Evolutionary conservation across 2,797 vertebrate species (phyloP).

Genomic region (Schizopygopsis pylzovi): DNA sequence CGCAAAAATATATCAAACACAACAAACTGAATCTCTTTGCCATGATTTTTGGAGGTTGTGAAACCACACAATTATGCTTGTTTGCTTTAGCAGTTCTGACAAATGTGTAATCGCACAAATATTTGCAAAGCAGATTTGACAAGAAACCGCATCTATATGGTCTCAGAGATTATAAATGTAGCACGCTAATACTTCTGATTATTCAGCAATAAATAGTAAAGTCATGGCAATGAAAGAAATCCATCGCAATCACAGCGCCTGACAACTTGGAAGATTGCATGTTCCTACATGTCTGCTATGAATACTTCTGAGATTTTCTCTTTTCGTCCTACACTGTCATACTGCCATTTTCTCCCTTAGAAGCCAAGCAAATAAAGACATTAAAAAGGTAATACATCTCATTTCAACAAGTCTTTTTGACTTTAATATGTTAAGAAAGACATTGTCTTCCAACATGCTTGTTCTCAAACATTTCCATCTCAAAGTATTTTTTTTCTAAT

Average conservation of each 20-base stretch:
- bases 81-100: slow-evolving; percentile 40
- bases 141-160: slow-evolving; percentile 27
- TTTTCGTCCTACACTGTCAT: slow-evolving; percentile 51
- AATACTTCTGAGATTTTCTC: slow-evolving; percentile 54
- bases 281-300: slow-evolving; percentile 56
- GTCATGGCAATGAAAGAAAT: slow-evolving; percentile 46
- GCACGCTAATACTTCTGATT: slow-evolving; percentile 31
- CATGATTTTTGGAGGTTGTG: neutral
- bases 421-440: neutral
- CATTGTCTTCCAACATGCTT: neutral
- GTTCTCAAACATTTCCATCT: neutral
- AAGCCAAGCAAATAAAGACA: slow-evolving; percentile 15
- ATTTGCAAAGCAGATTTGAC: slow-evolving; percentile 37
- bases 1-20: neutral
- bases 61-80: slow-evolving; percentile 28
- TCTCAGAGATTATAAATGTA: slow-evolving; percentile 22
- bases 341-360: slow-evolving; percentile 20
- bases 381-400: neutral
- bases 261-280: slow-evolving; percentile 53
- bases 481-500: neutral
- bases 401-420: neutral
- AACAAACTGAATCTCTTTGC: neutral
- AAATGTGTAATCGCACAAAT: slow-evolving; percentile 39
- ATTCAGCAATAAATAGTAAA: slow-evolving; percentile 37
- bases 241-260: slow-evolving; percentile 43